phyloP scores from a whole-genome alignment of 37 sponge, comb jelly and placozoan genomes.

The Hexactinellida sp. region DNA sequence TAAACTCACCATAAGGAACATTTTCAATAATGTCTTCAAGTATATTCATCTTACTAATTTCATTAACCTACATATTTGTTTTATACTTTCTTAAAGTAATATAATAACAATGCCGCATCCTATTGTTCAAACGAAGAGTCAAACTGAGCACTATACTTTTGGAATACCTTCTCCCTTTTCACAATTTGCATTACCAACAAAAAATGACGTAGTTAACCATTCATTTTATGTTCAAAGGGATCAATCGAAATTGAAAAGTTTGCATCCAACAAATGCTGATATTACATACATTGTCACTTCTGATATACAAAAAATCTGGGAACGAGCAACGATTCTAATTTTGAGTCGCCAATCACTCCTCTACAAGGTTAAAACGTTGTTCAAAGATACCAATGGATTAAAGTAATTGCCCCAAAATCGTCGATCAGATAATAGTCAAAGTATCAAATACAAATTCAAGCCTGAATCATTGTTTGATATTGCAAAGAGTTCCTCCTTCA shows the following conservation, averaged over 20 bases:
- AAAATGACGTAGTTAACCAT: background rate
- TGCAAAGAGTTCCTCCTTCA: background rate
- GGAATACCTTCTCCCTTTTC: background rate
- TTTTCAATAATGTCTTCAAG: background rate
- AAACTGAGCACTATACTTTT: background rate
- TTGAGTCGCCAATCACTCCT: background rate
- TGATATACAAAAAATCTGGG: background rate
- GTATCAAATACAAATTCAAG: no score
- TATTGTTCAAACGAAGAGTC: background rate
- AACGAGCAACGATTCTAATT: background rate
- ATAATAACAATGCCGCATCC: background rate
- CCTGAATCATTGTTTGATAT: no score
- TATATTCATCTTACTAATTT: background rate
- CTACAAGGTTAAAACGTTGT: background rate
- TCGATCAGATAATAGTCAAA: no score
- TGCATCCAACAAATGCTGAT: background rate
- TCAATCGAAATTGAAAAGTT: background rate
- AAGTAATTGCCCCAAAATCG: no score
- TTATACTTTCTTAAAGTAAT: background rate
- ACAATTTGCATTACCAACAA: background rate
- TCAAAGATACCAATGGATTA: background rate
- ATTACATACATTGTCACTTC: background rate
- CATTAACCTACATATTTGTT: background rate
- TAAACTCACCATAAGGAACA: background rate
- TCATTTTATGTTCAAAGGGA: background rate